Conservation (phyloP, 2,797 vertebrate genomes). For the Jordanella pulchra region DNA sequence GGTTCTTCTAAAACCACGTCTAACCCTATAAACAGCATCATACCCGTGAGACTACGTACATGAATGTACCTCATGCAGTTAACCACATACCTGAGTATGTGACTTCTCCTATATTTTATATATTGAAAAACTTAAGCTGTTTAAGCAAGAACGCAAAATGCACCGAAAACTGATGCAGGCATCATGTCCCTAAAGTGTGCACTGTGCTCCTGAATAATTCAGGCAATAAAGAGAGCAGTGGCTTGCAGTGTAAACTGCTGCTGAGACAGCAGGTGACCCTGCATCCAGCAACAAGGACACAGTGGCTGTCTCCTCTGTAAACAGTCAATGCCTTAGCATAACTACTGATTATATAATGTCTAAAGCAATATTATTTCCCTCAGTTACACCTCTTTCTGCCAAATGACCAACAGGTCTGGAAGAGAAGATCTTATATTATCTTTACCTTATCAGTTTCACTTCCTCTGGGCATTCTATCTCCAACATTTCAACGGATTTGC, state of each 20-base stretch:
- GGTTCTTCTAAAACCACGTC: constrained; percentile 42
- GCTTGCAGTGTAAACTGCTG: constrained; percentile 59
- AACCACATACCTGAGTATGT: background rate
- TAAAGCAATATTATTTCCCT: background rate
- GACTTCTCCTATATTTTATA: constrained; percentile 8
- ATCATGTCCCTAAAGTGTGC: constrained; percentile 57
- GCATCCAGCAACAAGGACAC: constrained; percentile 68
- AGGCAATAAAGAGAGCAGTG: constrained; percentile 56
- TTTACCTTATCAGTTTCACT: background rate
- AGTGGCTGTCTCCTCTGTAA: constrained; percentile 24
- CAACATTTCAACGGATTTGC: background rate
- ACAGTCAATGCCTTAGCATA: background rate
- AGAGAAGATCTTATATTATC: background rate
- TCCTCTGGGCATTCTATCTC: background rate
- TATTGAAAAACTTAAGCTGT: constrained; percentile 19
- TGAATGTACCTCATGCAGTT: background rate
- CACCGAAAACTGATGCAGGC: constrained; percentile 42
- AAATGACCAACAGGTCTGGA: background rate
- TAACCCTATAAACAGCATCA: constrained; percentile 31
- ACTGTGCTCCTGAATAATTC: constrained; percentile 78
- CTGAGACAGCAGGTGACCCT: constrained; percentile 78
- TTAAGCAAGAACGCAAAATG: constrained; percentile 34
- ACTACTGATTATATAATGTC: background rate
- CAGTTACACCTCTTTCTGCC: background rate
- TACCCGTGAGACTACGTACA: background rate